Evolutionary conservation across 2,888 invertebrate species (phyloP).

Genomic region (Nyleta sp.): DNA sequence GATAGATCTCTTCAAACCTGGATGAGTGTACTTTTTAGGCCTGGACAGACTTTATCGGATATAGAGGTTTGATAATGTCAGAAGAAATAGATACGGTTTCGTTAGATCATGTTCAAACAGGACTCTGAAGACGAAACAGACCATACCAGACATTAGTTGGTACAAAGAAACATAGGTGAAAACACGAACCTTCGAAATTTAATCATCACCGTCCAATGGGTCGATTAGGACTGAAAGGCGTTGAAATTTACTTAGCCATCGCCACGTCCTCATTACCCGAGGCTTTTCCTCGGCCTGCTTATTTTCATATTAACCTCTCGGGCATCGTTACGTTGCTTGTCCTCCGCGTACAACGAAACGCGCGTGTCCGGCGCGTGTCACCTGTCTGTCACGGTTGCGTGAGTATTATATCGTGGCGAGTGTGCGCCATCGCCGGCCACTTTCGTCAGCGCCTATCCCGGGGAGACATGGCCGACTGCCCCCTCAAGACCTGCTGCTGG

Average conservation of each 20-base stretch:
- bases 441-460: conserved; percentile 73
- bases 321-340: conserved; percentile 51
- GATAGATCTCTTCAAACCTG: too few species aligned
- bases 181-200: not conserved
- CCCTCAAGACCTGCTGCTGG: conserved; percentile 73
- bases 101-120: too few species aligned
- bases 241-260: conserved; percentile 26
- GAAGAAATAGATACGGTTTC: too few species aligned
- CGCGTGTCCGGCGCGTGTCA: conserved; percentile 81
- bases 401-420: conserved; percentile 70
- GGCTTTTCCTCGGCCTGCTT: conserved; percentile 40
- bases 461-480: conserved; percentile 77
- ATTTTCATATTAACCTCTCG: conserved; percentile 57
- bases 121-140: too few species aligned
- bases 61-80: too few species aligned
- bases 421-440: conserved; percentile 65
- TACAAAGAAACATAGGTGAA: too few species aligned
- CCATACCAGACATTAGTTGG: too few species aligned
- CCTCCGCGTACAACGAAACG: conserved; percentile 66
- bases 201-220: not conserved
- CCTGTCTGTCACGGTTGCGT: conserved; percentile 80
- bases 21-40: too few species aligned
- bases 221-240: conserved; percentile 19
- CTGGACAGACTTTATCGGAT: too few species aligned
- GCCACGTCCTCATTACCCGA: conserved; percentile 19